Evolutionary conservation across 2,797 vertebrate species (phyloP).

Genomic region (Siniperca undulata): DNA sequence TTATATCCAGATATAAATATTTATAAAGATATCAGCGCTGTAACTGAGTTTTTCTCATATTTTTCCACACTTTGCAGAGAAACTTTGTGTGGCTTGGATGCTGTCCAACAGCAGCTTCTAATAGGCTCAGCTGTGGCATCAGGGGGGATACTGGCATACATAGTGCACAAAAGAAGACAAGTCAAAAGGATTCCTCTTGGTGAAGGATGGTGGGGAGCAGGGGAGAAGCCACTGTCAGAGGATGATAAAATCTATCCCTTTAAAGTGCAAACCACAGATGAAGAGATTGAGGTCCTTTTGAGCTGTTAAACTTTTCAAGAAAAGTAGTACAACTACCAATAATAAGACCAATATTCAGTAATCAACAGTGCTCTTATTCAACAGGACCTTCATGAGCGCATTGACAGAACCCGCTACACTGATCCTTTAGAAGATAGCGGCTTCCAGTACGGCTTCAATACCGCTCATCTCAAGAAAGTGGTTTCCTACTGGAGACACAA

Average conservation of each 20-base stretch:
- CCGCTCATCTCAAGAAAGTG: slow-evolving; percentile 86
- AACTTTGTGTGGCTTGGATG: slow-evolving; percentile 69
- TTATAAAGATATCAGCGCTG: background rate
- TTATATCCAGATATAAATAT: background rate
- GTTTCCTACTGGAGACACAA: slow-evolving; percentile 90
- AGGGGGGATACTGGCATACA: slow-evolving; percentile 85
- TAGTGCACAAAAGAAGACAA: slow-evolving; percentile 68
- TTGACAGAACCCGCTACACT: slow-evolving; percentile 86
- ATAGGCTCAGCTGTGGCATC: slow-evolving; percentile 82
- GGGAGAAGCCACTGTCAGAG: slow-evolving; percentile 71
- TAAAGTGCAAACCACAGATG: slow-evolving; percentile 85
- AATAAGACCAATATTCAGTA: background rate
- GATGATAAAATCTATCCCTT: slow-evolving; percentile 86
- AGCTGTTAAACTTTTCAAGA: background rate
- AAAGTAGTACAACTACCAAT: background rate
- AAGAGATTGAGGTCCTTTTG: slow-evolving; percentile 86
- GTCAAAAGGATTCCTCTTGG: slow-evolving; percentile 85
- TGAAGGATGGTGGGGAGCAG: slow-evolving; percentile 91
- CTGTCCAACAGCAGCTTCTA: slow-evolving; percentile 58
- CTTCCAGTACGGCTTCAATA: slow-evolving; percentile 92
- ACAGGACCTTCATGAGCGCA: slow-evolving; percentile 88
- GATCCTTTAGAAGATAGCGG: slow-evolving; percentile 82
- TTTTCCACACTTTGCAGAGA: slow-evolving; percentile 61
- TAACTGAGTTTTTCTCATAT: background rate
- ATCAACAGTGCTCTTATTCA: slow-evolving; percentile 20